Base-by-base conservation (phyloP, 1,140 invertebrate species). In the Dreissena rostriformis region DNA sequence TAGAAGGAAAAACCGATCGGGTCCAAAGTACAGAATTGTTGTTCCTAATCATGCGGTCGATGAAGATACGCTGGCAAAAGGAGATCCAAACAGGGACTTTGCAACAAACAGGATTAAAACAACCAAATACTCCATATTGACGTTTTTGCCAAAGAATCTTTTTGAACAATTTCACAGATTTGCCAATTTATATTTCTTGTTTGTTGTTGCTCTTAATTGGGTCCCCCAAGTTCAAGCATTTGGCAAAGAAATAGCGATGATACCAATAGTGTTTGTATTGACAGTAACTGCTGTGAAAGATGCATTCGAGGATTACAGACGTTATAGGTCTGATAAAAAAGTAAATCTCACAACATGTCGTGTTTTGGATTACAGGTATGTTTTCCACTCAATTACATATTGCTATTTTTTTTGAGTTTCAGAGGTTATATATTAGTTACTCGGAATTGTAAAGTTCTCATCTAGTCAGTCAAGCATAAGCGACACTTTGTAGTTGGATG, bases 121-220 rank as follows among this genome's bases (percentile, higher is more conserved):
- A 91, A 99, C 98, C 6, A 99, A 99, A 94, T 99, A 99, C 93
- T 98, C 97, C 10, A 90, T 97, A 52, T 94, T 99, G 52, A 98
- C 97, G 89, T 99, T 99, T 94, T 94, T 99, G 89, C 98, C 98
- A 15, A 98, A 98, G 92, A 99, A 99, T 94, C 94, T 99, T 28
- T 96, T 99, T 92, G 98, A 99, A 94, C 98, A 99, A 94, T 99
- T 99, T 94, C 98, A 98, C 94, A 96, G 98, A 81, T 97, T 99
- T 91, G 98, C 98, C 57, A 99, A 99, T 95, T 95, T 99, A 84
- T 99, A 99, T 94, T 99, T 99, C 94, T 96, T 99, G 90, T 97
- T 98, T 91, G 99, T 99, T 89, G 97, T 99, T 77, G 94, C 99
- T n/a, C 87, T 94, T 65, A 99, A 99, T 94, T 99, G 97, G 97